A percentile compares a stretch with the other conserved stretches of the same genome.
phyloP scores from a whole-genome alignment of 2,888 invertebrate species.

The Platypus cylindrus region DNA sequence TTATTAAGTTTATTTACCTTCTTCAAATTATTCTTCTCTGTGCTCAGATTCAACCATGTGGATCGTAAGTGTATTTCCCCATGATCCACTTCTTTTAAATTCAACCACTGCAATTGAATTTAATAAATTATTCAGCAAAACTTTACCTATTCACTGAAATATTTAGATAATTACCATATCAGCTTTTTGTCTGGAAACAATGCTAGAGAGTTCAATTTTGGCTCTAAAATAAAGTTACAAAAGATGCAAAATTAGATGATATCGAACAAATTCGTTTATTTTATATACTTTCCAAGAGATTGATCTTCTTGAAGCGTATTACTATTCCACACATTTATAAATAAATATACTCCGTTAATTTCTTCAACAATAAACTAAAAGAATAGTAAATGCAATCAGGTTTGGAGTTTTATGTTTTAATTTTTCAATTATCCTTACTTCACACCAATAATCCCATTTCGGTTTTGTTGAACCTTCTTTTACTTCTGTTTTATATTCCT shows the following conservation, averaged over 20 bases:
- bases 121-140: too few relatives aligned
- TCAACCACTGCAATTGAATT: slow-evolving; percentile 83
- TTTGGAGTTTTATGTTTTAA: not conserved
- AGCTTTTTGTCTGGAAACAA: slow-evolving; percentile 42
- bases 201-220: slow-evolving; percentile 51
- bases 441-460: slow-evolving; percentile 95
- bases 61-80: slow-evolving; percentile 83
- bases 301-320: slow-evolving; percentile 23
- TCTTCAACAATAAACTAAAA: slow-evolving; percentile 20
- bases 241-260: slow-evolving; percentile 1
- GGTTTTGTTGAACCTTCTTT: slow-evolving; percentile 90
- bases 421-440: slow-evolving; percentile 47
- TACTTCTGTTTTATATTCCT: slow-evolving; percentile 82
- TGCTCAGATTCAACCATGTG: slow-evolving; percentile 74
- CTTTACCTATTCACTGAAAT: too few relatives aligned
- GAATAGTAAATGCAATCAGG: slow-evolving; percentile 3
- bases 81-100: slow-evolving; percentile 85
- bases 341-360: slow-evolving; percentile 19
- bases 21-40: slow-evolving; percentile 56
- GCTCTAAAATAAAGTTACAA: slow-evolving; percentile 47
- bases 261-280: not conserved
- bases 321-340: slow-evolving; percentile 21
- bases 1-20: slow-evolving; percentile 44
- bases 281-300: slow-evolving; percentile 19
- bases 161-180: slow-evolving; percentile 57